phyloP scores from a whole-genome alignment of 2,888 invertebrate genomes.

The Caradrina clavipalpis region DNA sequence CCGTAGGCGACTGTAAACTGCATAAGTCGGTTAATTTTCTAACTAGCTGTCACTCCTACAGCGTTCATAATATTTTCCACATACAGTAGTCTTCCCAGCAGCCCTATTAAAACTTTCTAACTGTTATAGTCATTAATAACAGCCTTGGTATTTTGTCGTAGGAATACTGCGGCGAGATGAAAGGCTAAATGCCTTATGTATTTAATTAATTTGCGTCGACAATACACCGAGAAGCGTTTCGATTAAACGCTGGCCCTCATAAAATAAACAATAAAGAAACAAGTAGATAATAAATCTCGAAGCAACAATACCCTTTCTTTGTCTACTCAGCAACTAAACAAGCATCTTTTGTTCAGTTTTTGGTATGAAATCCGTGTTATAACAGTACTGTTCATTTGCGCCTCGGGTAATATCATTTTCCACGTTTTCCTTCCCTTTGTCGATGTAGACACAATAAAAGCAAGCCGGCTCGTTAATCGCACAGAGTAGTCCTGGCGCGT shows the following conservation, averaged over 20 bases:
- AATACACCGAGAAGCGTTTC: constrained; percentile 31
- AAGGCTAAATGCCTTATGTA: constrained; percentile 14
- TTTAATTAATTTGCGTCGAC: constrained; percentile 34
- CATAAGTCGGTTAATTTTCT: constrained; percentile 12
- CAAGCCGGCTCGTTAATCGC: constrained; percentile 86
- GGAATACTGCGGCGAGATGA: constrained; percentile 33
- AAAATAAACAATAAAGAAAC: constrained; percentile 28
- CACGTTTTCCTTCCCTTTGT: constrained; percentile 78
- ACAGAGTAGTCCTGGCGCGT: constrained; percentile 82
- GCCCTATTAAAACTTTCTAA: constrained; percentile 34
- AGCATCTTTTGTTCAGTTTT: constrained; percentile 52
- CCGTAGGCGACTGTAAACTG: constrained; percentile 12
- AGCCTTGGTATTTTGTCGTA: constrained; percentile 19
- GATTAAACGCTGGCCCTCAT: constrained; percentile 20
- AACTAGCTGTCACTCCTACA: constrained; percentile 26
- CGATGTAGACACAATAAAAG: constrained; percentile 88
- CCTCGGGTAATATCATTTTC: constrained; percentile 77
- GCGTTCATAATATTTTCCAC: constrained; percentile 30
- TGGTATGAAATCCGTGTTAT: constrained; percentile 50
- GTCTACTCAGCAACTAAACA: constrained; percentile 24
- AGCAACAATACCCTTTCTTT: constrained; percentile 38
- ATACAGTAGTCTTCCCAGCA: neutral
- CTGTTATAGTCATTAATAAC: constrained; percentile 13
- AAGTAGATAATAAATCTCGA: constrained; percentile 31
- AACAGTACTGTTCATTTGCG: constrained; percentile 64